Evolutionary conservation across 2,113 vertebrate species (phyloP).

Genomic region (Tympanuchus pallidicinctus): DNA sequence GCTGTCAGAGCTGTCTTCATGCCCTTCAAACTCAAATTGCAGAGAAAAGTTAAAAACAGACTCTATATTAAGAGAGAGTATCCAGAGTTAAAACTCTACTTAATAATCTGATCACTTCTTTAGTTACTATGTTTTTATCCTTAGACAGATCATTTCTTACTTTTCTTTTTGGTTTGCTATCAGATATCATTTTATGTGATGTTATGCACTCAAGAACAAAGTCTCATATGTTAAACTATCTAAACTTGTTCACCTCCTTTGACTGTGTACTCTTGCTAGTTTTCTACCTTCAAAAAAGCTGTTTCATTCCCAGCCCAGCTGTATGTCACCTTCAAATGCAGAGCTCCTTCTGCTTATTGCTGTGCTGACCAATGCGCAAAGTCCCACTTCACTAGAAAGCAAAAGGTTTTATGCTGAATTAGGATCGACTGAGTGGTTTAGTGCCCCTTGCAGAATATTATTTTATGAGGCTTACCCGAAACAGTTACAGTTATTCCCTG

Average conservation of each 20-base stretch:
- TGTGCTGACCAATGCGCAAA: neutral
- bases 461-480: slow-evolving; percentile 57
- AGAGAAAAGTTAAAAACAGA: neutral
- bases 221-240: neutral
- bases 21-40: neutral
- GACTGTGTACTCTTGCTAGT: neutral
- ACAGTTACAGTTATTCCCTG: slow-evolving; percentile 27
- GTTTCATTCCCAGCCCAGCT: neutral
- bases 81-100: neutral
- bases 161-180: neutral
- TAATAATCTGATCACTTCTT: neutral
- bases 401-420: slow-evolving; percentile 28
- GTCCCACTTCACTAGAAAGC: neutral
- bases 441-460: slow-evolving; percentile 21
- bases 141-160: neutral
- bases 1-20: neutral
- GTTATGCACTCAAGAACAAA: neutral
- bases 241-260: slow-evolving; percentile 29
- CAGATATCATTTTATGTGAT: neutral
- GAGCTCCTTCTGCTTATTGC: neutral
- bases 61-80: neutral
- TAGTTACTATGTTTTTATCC: neutral
- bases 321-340: neutral
- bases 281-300: neutral
- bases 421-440: neutral